Conservation (phyloP, 2,888 invertebrate genomes). For the Ellobium chinense region DNA sequence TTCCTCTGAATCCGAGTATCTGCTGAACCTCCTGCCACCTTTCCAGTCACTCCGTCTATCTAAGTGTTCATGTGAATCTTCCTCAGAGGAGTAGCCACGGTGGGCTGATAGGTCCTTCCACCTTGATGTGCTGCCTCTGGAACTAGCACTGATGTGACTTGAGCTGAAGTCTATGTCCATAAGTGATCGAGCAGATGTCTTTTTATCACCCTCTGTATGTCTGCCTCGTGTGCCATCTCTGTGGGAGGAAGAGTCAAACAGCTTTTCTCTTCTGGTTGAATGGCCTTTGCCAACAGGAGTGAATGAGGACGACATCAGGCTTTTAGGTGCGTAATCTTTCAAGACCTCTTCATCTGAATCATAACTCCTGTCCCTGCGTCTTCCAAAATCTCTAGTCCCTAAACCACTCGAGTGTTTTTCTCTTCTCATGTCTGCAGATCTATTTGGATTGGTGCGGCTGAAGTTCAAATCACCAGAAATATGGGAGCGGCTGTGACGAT, state of each 20-base stretch:
- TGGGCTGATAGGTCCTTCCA: conserved; percentile 30
- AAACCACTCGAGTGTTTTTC: neutral
- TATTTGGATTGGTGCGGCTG: neutral
- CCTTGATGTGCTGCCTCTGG: neutral
- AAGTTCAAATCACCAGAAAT: too few species aligned
- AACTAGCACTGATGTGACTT: neutral
- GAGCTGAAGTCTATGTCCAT: conserved; percentile 38
- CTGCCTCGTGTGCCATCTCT: neutral
- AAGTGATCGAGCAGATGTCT: conserved; percentile 22
- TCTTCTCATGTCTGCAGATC: neutral
- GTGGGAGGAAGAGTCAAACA: neutral
- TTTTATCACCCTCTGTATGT: neutral
- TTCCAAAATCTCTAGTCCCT: neutral
- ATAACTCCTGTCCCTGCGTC: neutral
- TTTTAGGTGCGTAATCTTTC: conserved; percentile 1
- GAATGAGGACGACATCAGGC: neutral
- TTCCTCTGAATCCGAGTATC: conserved; percentile 41
- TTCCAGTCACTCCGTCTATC: conserved; percentile 28
- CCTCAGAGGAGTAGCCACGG: conserved; percentile 1
- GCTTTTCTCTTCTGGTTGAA: conserved; percentile 11
- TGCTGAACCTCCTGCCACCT: conserved; percentile 17
- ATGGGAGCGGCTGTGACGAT: too few species aligned
- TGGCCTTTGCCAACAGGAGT: neutral
- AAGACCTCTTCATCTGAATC: conserved; percentile 40
- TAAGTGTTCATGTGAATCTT: conserved; percentile 2